These are phyloP conservation scores for Diabrotica balteata DNA, from an alignment of 2,888 invertebrate species.

Conservation along the genomic window DNA sequence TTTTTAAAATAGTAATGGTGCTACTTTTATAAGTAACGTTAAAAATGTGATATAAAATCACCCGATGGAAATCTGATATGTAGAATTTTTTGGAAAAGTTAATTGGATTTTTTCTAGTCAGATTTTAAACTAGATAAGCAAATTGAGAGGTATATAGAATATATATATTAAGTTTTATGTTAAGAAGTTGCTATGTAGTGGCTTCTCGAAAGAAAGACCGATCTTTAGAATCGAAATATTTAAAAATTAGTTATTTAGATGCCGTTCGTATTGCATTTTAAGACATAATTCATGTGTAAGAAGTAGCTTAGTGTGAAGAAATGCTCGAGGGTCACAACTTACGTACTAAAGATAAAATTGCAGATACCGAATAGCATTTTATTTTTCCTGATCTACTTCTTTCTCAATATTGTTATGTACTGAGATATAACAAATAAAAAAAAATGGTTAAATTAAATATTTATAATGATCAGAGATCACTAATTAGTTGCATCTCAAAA, in stretches of 20 bases:
- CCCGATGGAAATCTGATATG: constrained; percentile 27
- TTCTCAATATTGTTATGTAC: too few species aligned
- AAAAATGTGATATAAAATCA: constrained; percentile 41
- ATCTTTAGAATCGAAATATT: neutral
- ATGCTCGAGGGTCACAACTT: too few species aligned
- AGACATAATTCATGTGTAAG: too few species aligned
- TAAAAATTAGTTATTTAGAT: neutral
- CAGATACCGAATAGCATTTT: too few species aligned
- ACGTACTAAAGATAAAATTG: too few species aligned
- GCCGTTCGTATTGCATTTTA: too few species aligned
- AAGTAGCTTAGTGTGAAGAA: too few species aligned
- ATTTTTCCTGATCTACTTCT: too few species aligned
- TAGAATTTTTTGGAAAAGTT: constrained; percentile 28
- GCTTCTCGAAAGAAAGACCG: neutral
- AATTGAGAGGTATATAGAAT: constrained; percentile 17
- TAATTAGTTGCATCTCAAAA: too few species aligned
- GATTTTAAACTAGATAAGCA: constrained; percentile 29
- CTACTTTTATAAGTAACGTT: constrained; percentile 41
- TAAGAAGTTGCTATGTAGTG: neutral
- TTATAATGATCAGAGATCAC: too few species aligned
- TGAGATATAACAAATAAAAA: too few species aligned
- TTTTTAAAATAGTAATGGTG: constrained; percentile 43
- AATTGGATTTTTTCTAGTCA: constrained; percentile 37
- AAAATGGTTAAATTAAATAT: too few species aligned
- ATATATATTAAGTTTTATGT: constrained; percentile 8